Base-by-base conservation (phyloP, 1,140 invertebrate species). In the Batillaria attramentaria region DNA sequence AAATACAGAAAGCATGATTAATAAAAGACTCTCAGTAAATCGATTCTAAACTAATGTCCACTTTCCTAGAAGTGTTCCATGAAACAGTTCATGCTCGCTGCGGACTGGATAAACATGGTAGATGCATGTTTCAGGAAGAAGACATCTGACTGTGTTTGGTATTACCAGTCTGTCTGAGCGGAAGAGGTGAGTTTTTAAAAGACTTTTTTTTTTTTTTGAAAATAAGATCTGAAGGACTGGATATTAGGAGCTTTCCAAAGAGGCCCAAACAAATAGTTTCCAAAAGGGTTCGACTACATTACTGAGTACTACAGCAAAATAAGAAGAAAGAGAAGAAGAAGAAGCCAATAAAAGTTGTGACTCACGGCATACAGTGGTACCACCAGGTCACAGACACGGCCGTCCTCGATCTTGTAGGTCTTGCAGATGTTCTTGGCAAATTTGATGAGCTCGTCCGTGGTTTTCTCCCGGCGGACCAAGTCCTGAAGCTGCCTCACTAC, bases 361-460 rank as follows among this genome's bases (percentile, higher is more conserved):
- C 72, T 70, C 78, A 87, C 87, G 80, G 84, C 84, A 42, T 84
- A 87, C 75, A 86, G 81, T 33, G 70, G n/a, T 0, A 81, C 74
- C 6, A 87, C 73, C 24, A 73, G 66, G 35, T 81, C 73, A 65
- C 87, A 88, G 13, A 88, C 84, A 72, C 81, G 73, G 4, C 62
- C 68, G 68, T 83, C 83, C 57, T 87, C 84, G 13, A 87, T 86
- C 31, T 84, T 69, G 10, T 84, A 79, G 2, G 74, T 42, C 41
- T 81, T 81, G 72, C 87, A 88, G 0, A 84, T 16, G 16, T 81
- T 57, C 3, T 68, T 83, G 41, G 81, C 42, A 62, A 83, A 72
- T 16, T 72, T 69, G 1, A 84, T 78, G 5, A 88, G 77, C 1
- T 84, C 84, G 3, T 83, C 82, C 41, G 81, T 50, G 0, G 83